Evolutionary conservation across 2,113 vertebrate genomes (phyloP).

Genomic region (Hipposideros armiger): DNA sequence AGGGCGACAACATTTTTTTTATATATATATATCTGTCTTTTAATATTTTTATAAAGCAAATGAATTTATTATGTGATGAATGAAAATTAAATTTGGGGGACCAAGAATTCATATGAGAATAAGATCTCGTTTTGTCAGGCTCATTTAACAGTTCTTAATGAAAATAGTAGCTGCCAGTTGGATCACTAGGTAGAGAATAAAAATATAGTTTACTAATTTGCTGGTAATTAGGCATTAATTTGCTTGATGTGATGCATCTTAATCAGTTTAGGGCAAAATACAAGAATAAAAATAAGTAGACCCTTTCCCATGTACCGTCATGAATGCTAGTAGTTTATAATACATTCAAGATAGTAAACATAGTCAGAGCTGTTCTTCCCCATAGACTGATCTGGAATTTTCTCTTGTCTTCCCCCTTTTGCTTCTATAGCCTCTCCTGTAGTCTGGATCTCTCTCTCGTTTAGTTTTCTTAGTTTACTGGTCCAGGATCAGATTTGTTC

Average conservation of each 20-base stretch:
- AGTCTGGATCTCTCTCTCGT: background rate
- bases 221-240: slow-evolving; percentile 16
- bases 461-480: background rate
- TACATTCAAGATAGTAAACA: background rate
- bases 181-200: slow-evolving; percentile 27
- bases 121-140: slow-evolving; percentile 7
- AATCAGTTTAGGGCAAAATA: background rate
- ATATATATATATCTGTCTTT: background rate
- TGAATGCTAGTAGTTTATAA: background rate
- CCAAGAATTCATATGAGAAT: background rate
- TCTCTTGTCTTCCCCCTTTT: background rate
- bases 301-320: background rate
- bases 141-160: slow-evolving; percentile 30
- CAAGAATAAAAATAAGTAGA: background rate
- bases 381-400: background rate
- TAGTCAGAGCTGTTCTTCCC: background rate
- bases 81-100: background rate
- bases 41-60: background rate
- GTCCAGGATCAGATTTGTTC: background rate
- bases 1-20: background rate
- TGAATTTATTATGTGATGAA: background rate
- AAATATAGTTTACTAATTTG: background rate
- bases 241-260: background rate
- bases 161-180: background rate
- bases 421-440: background rate